These are phyloP conservation scores for Heliconius himera DNA, from an alignment of 1,140 invertebrate species.

Conservation along the genomic window DNA sequence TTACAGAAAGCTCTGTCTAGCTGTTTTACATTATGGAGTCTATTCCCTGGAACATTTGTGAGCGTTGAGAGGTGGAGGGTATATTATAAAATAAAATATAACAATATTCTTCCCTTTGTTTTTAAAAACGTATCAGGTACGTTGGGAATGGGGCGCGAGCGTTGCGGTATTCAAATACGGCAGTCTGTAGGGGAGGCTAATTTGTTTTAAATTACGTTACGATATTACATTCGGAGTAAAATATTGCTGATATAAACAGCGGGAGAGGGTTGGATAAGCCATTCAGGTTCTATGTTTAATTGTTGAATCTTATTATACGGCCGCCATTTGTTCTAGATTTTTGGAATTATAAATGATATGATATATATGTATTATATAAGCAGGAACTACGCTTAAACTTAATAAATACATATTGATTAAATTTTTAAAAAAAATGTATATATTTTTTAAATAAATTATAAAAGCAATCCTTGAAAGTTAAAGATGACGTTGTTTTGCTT, in stretches of 20 bases:
- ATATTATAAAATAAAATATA: conserved; percentile 80
- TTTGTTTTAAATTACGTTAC: conserved; percentile 81
- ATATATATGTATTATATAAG: conserved; percentile 18
- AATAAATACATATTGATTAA: conserved; percentile 56
- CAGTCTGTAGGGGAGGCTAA: conserved; percentile 72
- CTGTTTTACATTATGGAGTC: conserved; percentile 63
- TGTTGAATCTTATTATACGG: conserved; percentile 51
- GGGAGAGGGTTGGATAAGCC: conserved; percentile 66
- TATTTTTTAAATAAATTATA: neutral
- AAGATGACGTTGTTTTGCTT: neutral
- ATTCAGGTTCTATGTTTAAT: conserved; percentile 52
- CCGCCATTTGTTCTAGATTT: conserved; percentile 35
- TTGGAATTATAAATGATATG: conserved; percentile 26
- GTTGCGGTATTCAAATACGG: conserved; percentile 74
- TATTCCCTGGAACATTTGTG: conserved; percentile 58
- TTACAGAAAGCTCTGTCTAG: conserved; percentile 55
- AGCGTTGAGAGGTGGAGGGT: conserved; percentile 46
- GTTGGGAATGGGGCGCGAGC: conserved; percentile 66
- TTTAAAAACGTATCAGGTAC: conserved; percentile 65
- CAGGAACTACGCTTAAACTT: conserved; percentile 2
- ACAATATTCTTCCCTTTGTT: conserved; percentile 67
- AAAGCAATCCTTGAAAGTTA: neutral
- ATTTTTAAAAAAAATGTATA: conserved; percentile 2
- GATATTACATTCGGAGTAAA: conserved; percentile 75
- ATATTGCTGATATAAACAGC: conserved; percentile 72